phyloP scores from a whole-genome alignment of 2,888 invertebrate species.

The Anorthoa munda region DNA sequence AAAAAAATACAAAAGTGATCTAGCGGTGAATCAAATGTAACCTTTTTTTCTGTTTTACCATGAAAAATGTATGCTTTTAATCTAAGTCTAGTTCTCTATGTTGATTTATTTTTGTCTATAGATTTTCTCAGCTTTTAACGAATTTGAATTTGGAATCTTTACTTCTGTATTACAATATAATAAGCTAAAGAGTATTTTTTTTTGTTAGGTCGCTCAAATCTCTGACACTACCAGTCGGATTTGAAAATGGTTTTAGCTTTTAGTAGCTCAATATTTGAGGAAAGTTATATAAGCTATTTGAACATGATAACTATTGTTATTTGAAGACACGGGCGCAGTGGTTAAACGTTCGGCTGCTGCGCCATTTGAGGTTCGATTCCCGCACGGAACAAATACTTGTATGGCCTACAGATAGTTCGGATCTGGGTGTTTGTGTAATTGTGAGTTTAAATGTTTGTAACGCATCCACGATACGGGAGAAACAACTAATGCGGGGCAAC shows the following conservation, averaged over 20 bases:
- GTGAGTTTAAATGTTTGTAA: neutral
- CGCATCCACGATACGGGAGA: neutral
- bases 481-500: neutral
- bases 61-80: slow-evolving; percentile 61
- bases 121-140: slow-evolving; percentile 35
- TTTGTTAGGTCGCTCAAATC: neutral
- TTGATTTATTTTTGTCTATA: slow-evolving; percentile 50
- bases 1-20: slow-evolving; percentile 38
- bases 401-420: too few species aligned
- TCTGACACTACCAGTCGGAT: neutral
- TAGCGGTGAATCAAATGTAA: slow-evolving; percentile 41
- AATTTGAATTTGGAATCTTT: slow-evolving; percentile 6
- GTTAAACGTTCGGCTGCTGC: too few species aligned
- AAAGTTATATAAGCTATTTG: neutral
- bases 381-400: too few species aligned
- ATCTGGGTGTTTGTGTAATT: neutral
- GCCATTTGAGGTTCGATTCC: too few species aligned
- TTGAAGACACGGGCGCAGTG: too few species aligned
- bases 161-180: too few species aligned
- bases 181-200: neutral
- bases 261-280: neutral
- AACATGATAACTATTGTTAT: too few species aligned
- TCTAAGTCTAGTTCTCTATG: slow-evolving; percentile 44
- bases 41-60: slow-evolving; percentile 41
- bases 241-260: neutral